A percentile compares a stretch with the other conserved stretches of the same genome.
These are phyloP conservation scores for Amblyraja radiata DNA, from an alignment of 2,797 vertebrate genomes.

Conservation along the genomic window DNA sequence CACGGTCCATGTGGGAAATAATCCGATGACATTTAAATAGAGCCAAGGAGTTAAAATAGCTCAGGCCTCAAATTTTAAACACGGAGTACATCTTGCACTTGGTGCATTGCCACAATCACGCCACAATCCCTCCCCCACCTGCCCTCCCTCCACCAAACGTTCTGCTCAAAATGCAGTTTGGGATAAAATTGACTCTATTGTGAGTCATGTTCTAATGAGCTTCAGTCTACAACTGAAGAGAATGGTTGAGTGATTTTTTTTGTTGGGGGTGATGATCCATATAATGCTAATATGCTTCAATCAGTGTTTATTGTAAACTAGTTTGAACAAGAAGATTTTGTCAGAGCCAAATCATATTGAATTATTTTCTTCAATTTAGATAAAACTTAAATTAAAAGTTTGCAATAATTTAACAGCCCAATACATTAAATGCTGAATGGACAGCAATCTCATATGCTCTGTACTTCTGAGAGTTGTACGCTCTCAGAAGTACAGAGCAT, in stretches of 20 bases:
- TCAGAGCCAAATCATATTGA: neutral
- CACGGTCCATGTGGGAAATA: neutral
- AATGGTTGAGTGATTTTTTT: neutral
- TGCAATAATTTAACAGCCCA: neutral
- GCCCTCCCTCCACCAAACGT: no score
- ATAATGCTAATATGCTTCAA: neutral
- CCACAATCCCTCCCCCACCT: no score
- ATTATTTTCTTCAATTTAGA: slow-evolving; percentile 3
- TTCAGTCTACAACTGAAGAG: neutral
- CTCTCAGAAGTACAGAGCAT: neutral
- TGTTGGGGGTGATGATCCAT: neutral
- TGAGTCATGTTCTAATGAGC: neutral
- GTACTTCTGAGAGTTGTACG: no score
- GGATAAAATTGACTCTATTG: neutral
- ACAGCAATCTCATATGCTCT: no score
- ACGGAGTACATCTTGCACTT: neutral
- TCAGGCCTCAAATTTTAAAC: neutral
- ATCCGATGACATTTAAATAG: neutral
- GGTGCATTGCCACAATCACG: neutral
- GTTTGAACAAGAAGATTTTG: neutral
- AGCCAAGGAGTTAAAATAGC: slow-evolving; percentile 2
- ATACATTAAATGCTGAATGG: neutral
- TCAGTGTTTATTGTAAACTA: neutral
- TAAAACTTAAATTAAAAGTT: slow-evolving; percentile 4
- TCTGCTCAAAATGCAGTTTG: neutral